These are phyloP conservation scores for Neodon shergylaensis DNA, from an alignment of 2,113 vertebrate genomes.

Conservation along the genomic window DNA sequence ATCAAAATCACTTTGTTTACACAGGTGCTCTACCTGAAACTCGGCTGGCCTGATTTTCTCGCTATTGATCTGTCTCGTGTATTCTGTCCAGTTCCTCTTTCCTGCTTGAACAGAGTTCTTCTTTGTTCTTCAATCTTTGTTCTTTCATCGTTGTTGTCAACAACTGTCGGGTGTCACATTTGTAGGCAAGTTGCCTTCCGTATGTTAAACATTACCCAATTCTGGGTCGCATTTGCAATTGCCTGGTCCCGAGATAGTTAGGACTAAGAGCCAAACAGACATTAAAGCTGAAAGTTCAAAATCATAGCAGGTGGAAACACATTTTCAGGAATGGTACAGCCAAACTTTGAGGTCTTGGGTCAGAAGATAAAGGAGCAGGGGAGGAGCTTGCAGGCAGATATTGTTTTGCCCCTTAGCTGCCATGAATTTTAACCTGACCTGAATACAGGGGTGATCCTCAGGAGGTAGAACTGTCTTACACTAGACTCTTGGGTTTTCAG, in stretches of 20 bases:
- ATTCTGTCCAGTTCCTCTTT: neutral
- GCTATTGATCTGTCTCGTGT: neutral
- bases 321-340: neutral
- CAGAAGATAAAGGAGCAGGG: neutral
- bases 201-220: neutral
- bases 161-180: neutral
- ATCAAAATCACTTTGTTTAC: neutral
- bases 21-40: neutral
- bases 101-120: neutral
- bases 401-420: neutral
- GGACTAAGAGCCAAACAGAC: neutral
- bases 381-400: neutral
- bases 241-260: neutral
- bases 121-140: neutral
- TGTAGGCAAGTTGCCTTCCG: neutral
- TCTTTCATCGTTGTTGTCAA: neutral
- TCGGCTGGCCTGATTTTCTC: neutral
- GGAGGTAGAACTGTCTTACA: neutral
- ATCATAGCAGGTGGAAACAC: neutral
- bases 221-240: neutral
- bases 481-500: too few relatives aligned
- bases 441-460: fast-evolving
- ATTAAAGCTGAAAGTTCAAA: neutral
- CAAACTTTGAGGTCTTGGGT: neutral
- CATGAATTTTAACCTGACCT: neutral